Evolutionary conservation across 2,888 invertebrate genomes (phyloP).

Genomic region (Fissipunctia ypsillon): DNA sequence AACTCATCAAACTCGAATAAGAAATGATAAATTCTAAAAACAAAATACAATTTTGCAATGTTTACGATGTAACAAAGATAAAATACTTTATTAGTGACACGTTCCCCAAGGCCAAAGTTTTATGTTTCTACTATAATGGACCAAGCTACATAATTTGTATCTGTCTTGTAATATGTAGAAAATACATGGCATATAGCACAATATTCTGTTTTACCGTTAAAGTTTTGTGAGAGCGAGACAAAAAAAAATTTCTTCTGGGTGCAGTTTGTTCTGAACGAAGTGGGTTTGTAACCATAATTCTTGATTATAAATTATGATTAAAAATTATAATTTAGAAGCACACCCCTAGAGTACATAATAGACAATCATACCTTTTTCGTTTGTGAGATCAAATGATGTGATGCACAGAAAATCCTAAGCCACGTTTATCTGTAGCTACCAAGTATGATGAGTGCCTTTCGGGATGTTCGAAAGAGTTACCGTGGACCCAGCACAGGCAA

Average conservation of each 20-base stretch:
- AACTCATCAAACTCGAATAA: constrained; percentile 50
- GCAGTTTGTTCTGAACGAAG: constrained; percentile 33
- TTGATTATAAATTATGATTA: constrained; percentile 18
- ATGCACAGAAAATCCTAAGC: neutral
- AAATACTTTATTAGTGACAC: constrained; percentile 59
- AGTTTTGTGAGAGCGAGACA: constrained; percentile 21
- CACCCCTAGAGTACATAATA: neutral
- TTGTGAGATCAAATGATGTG: neutral
- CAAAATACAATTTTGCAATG: constrained; percentile 56
- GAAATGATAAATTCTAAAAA: constrained; percentile 52
- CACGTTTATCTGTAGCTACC: no score
- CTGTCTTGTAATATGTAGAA: constrained; percentile 37
- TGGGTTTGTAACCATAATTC: constrained; percentile 17
- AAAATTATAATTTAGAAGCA: constrained; percentile 20
- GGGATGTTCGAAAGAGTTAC: no score
- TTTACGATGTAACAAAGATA: constrained; percentile 54
- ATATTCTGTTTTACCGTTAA: constrained; percentile 28
- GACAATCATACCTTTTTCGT: neutral
- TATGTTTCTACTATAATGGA: constrained; percentile 47
- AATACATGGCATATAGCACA: constrained; percentile 32
- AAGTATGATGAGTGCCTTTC: no score
- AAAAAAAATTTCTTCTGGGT: constrained; percentile 43
- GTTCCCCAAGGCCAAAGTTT: constrained; percentile 42
- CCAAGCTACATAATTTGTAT: constrained; percentile 45
- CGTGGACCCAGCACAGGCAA: no score